These are phyloP conservation scores for Ptiloglossa arizonensis DNA, from an alignment of 1,140 invertebrate genomes.

Conservation along the genomic window DNA sequence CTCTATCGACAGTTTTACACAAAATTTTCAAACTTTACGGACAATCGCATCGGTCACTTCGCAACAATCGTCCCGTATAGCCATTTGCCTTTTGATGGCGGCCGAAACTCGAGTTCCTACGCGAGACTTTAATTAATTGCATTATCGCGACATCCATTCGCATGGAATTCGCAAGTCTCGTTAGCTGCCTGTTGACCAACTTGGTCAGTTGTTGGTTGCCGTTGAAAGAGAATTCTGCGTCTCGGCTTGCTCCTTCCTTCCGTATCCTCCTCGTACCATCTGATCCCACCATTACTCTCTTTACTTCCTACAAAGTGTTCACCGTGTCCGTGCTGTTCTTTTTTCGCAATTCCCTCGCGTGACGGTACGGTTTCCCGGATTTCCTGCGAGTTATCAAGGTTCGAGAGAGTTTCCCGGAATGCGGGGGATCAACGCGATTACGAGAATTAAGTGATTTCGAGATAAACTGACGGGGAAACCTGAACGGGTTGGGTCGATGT, in stretches of 20 bases:
- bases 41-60: too few species aligned
- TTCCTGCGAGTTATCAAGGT: not conserved
- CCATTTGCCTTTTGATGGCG: not conserved
- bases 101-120: constrained; percentile 36
- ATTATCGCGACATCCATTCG: constrained; percentile 21
- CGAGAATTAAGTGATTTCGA: constrained; percentile 25
- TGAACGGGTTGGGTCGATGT: not conserved
- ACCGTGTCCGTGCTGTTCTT: too few species aligned
- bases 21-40: too few species aligned
- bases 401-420: constrained; percentile 1
- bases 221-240: constrained; percentile 40
- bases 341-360: not conserved
- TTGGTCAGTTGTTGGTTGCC: constrained; percentile 39
- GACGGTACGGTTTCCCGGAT: not conserved
- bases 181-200: constrained; percentile 20
- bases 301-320: not conserved
- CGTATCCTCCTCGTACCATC: not conserved
- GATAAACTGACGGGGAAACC: not conserved
- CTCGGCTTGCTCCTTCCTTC: not conserved
- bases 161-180: constrained; percentile 46
- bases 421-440: constrained; percentile 11
- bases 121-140: constrained; percentile 60
- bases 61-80: too few species aligned
- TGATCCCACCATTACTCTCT: constrained; percentile 6
- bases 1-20: too few species aligned